These are phyloP conservation scores for Mylabris phalerata DNA, from an alignment of 1,140 invertebrate genomes.

Conservation along the genomic window DNA sequence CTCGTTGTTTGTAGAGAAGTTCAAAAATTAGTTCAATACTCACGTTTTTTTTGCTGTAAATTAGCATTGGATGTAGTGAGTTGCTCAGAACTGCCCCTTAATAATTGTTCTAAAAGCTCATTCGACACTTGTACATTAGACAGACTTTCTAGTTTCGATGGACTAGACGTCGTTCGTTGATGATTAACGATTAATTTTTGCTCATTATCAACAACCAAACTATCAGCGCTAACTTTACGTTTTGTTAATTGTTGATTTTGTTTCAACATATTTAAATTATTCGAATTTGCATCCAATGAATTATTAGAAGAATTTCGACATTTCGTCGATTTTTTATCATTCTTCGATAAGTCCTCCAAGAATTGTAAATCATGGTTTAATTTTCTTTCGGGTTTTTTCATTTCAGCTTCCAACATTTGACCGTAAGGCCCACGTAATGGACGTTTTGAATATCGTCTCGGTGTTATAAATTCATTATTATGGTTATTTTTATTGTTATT, in stretches of 20 bases:
- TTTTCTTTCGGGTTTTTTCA: slow-evolving; percentile 62
- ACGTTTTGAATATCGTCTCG: slow-evolving; percentile 61
- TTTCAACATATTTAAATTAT: slow-evolving; percentile 13
- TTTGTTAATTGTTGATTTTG: slow-evolving; percentile 34
- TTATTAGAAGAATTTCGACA: slow-evolving; percentile 36
- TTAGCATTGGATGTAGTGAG: slow-evolving; percentile 47
- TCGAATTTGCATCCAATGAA: slow-evolving; percentile 39
- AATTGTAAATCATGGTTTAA: slow-evolving; percentile 51
- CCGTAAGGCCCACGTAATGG: slow-evolving; percentile 72
- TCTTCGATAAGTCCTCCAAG: slow-evolving; percentile 41
- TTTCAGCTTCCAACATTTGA: slow-evolving; percentile 76
- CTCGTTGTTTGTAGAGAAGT: not conserved
- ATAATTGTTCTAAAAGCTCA: slow-evolving; percentile 63
- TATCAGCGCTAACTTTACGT: slow-evolving; percentile 49
- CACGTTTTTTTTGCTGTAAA: slow-evolving; percentile 45
- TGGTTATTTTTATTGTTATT: slow-evolving; percentile 28
- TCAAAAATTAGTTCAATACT: slow-evolving; percentile 33
- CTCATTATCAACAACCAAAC: slow-evolving; percentile 36
- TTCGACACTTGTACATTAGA: slow-evolving; percentile 53
- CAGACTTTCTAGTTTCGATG: slow-evolving; percentile 63
- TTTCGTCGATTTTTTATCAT: slow-evolving; percentile 24
- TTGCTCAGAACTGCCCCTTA: slow-evolving; percentile 68
- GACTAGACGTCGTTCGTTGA: slow-evolving; percentile 70
- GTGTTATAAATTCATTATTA: slow-evolving; percentile 30
- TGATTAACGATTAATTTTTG: slow-evolving; percentile 50